These are phyloP conservation scores for Microtus oregoni DNA, from an alignment of 2,113 vertebrate genomes.

Conservation along the genomic window DNA sequence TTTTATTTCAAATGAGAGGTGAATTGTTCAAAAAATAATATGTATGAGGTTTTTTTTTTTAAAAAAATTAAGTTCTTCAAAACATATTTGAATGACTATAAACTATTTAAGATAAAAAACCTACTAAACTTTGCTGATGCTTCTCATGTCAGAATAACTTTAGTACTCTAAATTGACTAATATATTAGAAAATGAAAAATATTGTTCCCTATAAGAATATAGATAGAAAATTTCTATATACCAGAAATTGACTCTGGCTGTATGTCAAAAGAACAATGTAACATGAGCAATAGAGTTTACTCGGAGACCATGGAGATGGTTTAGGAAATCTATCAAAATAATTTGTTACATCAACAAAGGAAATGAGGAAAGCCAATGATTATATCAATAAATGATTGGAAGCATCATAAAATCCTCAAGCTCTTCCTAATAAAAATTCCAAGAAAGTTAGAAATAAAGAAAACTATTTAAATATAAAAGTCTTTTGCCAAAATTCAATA, in stretches of 20 bases:
- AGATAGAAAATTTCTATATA: slow-evolving; percentile 46
- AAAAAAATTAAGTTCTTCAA: background rate
- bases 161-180: slow-evolving; percentile 49
- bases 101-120: background rate
- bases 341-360: slow-evolving; percentile 74
- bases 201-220: background rate
- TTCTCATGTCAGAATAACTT: slow-evolving; percentile 41
- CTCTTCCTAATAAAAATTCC: slow-evolving; percentile 66
- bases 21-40: background rate
- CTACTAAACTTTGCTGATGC: background rate
- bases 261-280: slow-evolving; percentile 35
- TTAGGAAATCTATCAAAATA: slow-evolving; percentile 70
- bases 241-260: slow-evolving; percentile 16
- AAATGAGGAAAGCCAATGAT: slow-evolving; percentile 68
- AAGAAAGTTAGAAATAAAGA: slow-evolving; percentile 68
- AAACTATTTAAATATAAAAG: slow-evolving; percentile 69
- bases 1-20: background rate
- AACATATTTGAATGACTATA: slow-evolving; percentile 7
- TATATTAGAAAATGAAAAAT: slow-evolving; percentile 27
- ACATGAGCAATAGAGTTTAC: slow-evolving; percentile 49
- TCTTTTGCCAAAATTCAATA: slow-evolving; percentile 51
- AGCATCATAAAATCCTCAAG: slow-evolving; percentile 72
- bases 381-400: slow-evolving; percentile 68
- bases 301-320: slow-evolving; percentile 46
- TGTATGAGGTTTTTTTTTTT: background rate